These are phyloP conservation scores for Hypanus sabinus DNA, from an alignment of 2,113 vertebrate species.

Conservation along the genomic window DNA sequence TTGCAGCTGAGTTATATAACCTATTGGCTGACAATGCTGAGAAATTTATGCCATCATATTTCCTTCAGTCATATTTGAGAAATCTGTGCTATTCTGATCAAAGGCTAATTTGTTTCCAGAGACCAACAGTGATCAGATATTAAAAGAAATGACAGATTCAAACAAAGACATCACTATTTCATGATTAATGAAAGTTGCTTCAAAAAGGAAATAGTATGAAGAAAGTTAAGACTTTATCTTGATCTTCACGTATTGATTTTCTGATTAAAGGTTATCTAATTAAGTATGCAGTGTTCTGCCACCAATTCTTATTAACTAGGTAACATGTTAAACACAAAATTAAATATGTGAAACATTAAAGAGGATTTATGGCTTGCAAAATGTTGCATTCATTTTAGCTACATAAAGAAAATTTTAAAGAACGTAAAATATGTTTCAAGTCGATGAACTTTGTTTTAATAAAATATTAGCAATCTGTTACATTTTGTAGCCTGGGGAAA, in stretches of 20 bases:
- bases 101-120: background rate
- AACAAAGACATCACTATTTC: background rate
- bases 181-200: background rate
- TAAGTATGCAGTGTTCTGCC: background rate
- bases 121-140: background rate
- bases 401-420: background rate
- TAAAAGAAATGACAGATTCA: background rate
- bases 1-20: too few relatives aligned
- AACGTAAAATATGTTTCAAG: background rate
- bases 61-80: background rate
- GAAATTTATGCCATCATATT: background rate
- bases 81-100: background rate
- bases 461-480: background rate
- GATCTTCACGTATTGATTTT: background rate
- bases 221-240: background rate
- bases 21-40: too few relatives aligned
- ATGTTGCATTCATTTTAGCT: background rate
- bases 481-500: too few relatives aligned
- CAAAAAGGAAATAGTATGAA: background rate
- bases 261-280: background rate
- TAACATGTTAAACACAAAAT: background rate
- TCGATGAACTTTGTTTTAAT: background rate
- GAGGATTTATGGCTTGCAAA: background rate
- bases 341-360: background rate
- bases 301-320: background rate